Evolutionary conservation across 2,113 vertebrate species (phyloP).

Genomic region (Elephas maximus): DNA sequence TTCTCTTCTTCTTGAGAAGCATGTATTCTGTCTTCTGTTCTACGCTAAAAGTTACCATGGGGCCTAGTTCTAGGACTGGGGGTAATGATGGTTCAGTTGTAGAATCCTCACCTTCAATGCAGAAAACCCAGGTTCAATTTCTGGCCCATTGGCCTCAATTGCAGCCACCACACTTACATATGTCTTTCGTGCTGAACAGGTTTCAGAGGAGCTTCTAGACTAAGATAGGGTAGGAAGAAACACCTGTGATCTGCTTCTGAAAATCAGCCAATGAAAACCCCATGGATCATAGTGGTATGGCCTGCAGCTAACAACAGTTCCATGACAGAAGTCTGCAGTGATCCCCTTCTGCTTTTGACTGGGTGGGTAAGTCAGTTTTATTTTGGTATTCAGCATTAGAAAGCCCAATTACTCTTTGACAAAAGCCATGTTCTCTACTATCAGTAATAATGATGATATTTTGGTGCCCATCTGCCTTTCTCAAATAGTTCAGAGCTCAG

Average conservation of each 20-base stretch:
- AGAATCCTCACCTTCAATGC: background rate
- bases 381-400: background rate
- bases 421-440: background rate
- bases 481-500: slow-evolving; percentile 61
- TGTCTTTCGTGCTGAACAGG: background rate
- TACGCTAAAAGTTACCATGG: background rate
- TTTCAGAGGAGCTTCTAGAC: background rate
- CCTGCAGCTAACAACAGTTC: background rate
- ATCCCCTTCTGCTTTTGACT: background rate
- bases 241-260: background rate
- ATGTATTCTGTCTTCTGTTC: background rate
- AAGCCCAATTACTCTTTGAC: background rate
- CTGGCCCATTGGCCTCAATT: background rate
- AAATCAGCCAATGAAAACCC: background rate
- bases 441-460: slow-evolving; percentile 48
- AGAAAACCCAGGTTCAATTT: background rate
- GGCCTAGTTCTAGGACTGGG: background rate
- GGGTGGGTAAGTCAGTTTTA: background rate
- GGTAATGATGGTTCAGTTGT: background rate
- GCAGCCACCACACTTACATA: background rate
- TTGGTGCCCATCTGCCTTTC: slow-evolving; percentile 46
- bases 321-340: background rate
- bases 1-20: background rate
- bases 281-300: background rate
- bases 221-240: background rate